These are phyloP conservation scores for Oligia fasciuncula DNA, from an alignment of 2,888 invertebrate genomes.

Conservation along the genomic window DNA sequence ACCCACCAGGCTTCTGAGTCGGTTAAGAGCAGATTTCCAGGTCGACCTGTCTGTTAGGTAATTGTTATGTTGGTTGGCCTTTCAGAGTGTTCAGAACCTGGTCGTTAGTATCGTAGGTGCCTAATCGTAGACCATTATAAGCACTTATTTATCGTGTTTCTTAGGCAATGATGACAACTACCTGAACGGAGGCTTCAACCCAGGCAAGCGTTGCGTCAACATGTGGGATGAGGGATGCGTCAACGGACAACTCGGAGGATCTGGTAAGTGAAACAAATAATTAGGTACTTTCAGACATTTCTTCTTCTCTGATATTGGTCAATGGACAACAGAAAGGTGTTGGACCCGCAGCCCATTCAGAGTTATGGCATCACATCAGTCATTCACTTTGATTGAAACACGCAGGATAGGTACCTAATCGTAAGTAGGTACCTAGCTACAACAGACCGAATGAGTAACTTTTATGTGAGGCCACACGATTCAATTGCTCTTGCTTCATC, in stretches of 20 bases:
- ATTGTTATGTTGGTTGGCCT: too few relatives aligned
- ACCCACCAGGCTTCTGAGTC: too few relatives aligned
- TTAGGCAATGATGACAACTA: conserved; percentile 69
- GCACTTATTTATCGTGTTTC: background rate
- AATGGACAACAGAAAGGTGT: conserved; percentile 82
- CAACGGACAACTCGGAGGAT: conserved; percentile 85
- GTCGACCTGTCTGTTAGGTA: too few relatives aligned
- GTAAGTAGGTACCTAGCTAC: too few relatives aligned
- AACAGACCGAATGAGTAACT: background rate
- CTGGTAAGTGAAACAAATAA: conserved; percentile 72
- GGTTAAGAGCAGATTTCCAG: too few relatives aligned
- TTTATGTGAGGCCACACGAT: background rate
- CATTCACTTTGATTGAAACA: too few relatives aligned
- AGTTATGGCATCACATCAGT: too few relatives aligned
- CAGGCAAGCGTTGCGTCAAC: conserved; percentile 85
- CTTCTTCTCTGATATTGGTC: background rate
- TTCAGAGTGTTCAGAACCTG: too few relatives aligned
- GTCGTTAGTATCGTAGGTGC: too few relatives aligned
- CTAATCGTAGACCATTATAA: too few relatives aligned
- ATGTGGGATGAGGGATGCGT: conserved; percentile 89
- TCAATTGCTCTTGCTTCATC: background rate
- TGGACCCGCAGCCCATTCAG: conserved; percentile 62
- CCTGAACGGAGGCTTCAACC: conserved; percentile 82
- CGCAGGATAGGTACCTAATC: background rate
- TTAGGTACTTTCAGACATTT: background rate